These are phyloP conservation scores for Heliocidaris erythrogramma DNA, from an alignment of 35 echinoderm and acorn worm species.

Conservation along the genomic window DNA sequence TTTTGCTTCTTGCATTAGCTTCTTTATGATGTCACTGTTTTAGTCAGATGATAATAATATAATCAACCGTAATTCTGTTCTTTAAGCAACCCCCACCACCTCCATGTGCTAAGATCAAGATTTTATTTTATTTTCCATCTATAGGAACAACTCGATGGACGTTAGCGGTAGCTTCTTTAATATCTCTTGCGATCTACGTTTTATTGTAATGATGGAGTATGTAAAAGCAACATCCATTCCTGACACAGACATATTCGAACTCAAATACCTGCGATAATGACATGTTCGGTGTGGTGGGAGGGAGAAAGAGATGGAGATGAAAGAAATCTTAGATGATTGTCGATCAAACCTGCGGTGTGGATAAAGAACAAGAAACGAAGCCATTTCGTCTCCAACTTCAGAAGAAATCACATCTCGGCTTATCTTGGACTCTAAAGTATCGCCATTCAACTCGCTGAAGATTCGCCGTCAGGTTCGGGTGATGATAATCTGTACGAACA, in stretches of 20 bases:
- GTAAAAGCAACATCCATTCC: background rate
- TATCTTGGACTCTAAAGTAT: background rate
- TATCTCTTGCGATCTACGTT: background rate
- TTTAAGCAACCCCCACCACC: no score
- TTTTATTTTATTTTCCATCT: background rate
- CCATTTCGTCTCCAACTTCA: background rate
- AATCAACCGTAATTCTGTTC: no score
- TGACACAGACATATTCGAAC: background rate
- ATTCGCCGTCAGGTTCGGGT: background rate
- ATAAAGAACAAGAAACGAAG: background rate
- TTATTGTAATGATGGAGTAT: background rate
- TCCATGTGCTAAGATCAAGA: no score
- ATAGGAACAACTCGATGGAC: background rate
- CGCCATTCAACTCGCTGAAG: background rate
- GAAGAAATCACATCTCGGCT: background rate
- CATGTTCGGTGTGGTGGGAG: background rate
- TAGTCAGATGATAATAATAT: no score
- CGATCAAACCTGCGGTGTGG: background rate
- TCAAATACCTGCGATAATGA: background rate
- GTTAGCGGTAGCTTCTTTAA: background rate
- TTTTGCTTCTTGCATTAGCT: no score
- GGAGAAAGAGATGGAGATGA: background rate
- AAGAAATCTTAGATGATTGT: background rate
- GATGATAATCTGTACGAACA: background rate
- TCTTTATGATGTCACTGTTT: no score